A percentile compares a stretch with the other conserved stretches of the same genome.
phyloP scores from a whole-genome alignment of 2,113 vertebrate species.

The Emydocephalus ijimae region DNA sequence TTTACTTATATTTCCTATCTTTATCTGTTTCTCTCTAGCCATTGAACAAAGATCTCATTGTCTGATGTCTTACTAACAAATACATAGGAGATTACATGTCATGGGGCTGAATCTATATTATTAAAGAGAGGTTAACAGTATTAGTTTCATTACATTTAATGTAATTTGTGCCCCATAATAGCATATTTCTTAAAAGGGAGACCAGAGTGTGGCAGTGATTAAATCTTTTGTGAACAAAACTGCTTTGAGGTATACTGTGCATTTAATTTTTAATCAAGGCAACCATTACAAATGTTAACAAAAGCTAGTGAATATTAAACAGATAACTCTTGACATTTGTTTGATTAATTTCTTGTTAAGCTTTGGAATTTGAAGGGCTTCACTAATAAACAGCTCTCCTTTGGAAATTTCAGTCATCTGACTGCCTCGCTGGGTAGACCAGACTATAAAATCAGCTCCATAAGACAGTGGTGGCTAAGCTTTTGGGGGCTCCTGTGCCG shows the following conservation, averaged over 20 bases:
- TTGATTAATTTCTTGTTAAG: conserved; percentile 1
- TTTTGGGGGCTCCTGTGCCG: too few species aligned
- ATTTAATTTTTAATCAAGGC: conserved; percentile 5
- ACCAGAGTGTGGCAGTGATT: neutral
- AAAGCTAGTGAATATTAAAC: neutral
- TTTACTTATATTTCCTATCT: conserved; percentile 36
- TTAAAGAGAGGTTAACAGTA: conserved; percentile 45
- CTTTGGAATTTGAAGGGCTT: neutral
- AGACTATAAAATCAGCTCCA: neutral
- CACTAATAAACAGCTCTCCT: neutral
- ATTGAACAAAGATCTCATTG: conserved; percentile 33
- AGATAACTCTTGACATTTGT: neutral
- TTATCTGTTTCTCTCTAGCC: conserved; percentile 29
- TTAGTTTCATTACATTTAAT: conserved; percentile 43
- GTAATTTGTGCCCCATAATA: neutral
- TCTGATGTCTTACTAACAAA: conserved; percentile 31
- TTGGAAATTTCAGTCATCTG: neutral
- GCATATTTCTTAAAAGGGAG: conserved; percentile 32
- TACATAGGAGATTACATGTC: conserved; percentile 19
- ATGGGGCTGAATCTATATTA: conserved; percentile 23
- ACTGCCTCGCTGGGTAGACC: neutral
- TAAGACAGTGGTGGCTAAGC: too few species aligned
- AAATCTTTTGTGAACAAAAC: conserved; percentile 18
- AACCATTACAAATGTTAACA: neutral
- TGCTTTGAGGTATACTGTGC: neutral